A percentile compares a stretch with the other conserved stretches of the same genome.
Evolutionary conservation across 1,140 invertebrate genomes (phyloP).

Genomic region (Mya arenaria): DNA sequence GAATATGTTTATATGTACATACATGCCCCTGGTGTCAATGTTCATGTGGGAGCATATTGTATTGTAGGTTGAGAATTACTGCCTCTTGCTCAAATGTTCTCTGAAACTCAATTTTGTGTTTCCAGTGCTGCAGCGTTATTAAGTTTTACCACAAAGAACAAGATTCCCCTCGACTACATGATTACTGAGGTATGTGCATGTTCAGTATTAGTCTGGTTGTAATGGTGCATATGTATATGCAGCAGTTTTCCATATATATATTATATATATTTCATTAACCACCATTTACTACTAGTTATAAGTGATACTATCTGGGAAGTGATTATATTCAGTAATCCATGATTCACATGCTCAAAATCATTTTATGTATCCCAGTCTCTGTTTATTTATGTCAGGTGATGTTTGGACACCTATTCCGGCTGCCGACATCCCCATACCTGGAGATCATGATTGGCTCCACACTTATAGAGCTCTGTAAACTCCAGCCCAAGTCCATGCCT

Average conservation of each 20-base stretch:
- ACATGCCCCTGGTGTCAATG: too few species aligned
- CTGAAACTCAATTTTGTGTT: too few species aligned
- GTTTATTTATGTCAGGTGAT: constrained; percentile 85
- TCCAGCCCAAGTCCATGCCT: constrained; percentile 97
- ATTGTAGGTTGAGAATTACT: constrained; percentile 42
- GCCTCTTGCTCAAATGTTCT: constrained; percentile 4
- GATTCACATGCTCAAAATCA: background rate
- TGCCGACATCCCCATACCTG: constrained; percentile 92
- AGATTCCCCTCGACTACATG: constrained; percentile 98
- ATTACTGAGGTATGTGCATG: constrained; percentile 94
- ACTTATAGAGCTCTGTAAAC: constrained; percentile 98
- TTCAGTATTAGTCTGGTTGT: too few species aligned
- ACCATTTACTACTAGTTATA: too few species aligned
- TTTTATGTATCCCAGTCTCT: background rate
- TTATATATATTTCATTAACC: too few species aligned
- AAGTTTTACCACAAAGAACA: constrained; percentile 95
- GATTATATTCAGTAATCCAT: background rate
- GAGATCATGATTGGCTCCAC: constrained; percentile 98
- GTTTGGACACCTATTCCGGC: constrained; percentile 95
- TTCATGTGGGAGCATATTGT: too few species aligned
- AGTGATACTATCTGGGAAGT: too few species aligned
- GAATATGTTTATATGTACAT: too few species aligned
- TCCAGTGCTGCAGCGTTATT: constrained; percentile 92
- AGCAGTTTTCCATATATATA: too few species aligned
- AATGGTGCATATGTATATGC: too few species aligned